Evolutionary conservation across 2,113 vertebrate species (phyloP), one percentile per base, ranked within the genome.

Genomic region (Sander vitreus): DNA sequence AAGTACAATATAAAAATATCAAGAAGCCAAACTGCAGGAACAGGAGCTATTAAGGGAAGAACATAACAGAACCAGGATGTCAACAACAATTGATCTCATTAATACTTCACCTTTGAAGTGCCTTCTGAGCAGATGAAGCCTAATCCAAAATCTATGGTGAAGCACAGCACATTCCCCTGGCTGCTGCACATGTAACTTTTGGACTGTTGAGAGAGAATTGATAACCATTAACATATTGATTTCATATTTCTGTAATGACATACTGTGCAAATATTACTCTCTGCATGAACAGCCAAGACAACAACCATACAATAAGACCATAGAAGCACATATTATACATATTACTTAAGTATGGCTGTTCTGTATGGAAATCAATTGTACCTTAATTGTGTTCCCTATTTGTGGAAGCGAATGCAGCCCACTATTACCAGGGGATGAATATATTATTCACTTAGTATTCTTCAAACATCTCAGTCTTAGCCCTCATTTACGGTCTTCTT

Each of bases 41-140:
- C 2, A 18, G 11, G 39, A 53, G 72, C n/a, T 23, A 62, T 71
- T 55, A 48, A 51, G 9, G 39, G 14, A 64, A 48, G 19, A 64
- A 50, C 18, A 73, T 62, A 21, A 57, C 58, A 71, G 39, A 53
- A 47, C 21, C 13, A 36, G 13, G n/a, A 30, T 36, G 23, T 48
- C 21, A 45, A 45, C 33, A 59, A 67, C 15, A 69, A 68, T 13
- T 25, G 21, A 79, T 21, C 16, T 60, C 7, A 0, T 21, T 51
- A 13, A 76, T 19, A 71, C 27, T 68, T 87, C 79, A 94, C 97
- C 97, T 97, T 97, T 51, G 96, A 96, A 92, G 94, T 92, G 76
- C 91, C 94, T 81, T 98, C 96, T 53, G 96, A 96, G 91, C 97
- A 99, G 85, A 95, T 96, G 94, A 99, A 98, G 79, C 97, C 97